Percentiles rank a stretch among this genome's conserved stretches.
phyloP scores from a whole-genome alignment of 2,797 vertebrate species.

The Serranus cabrilla region DNA sequence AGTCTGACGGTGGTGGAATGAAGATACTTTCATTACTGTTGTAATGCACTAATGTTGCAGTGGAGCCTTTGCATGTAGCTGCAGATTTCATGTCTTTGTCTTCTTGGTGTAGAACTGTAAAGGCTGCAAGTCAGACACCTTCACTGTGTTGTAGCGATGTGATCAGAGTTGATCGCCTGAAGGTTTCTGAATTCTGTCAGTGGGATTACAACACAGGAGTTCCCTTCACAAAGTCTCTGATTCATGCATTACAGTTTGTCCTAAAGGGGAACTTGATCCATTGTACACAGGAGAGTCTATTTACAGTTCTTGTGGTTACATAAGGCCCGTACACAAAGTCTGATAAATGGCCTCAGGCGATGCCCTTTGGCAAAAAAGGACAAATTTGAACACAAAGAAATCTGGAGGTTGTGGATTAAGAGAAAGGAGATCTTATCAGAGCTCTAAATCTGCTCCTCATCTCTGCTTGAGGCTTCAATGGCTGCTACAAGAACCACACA shows the following conservation, averaged over 20 bases:
- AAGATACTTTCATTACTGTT: background rate
- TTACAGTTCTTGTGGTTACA: background rate
- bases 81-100: background rate
- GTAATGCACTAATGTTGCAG: background rate
- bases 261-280: background rate
- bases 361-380: background rate
- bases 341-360: background rate
- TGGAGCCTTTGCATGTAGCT: background rate
- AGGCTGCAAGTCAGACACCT: background rate
- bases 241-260: background rate
- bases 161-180: conserved; percentile 1
- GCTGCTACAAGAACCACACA: background rate
- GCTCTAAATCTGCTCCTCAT: background rate
- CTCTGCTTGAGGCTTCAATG: background rate
- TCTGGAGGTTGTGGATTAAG: background rate
- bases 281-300: conserved; percentile 5
- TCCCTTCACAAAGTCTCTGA: background rate
- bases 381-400: background rate
- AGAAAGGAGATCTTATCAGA: background rate
- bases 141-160: conserved; percentile 6
- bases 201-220: background rate
- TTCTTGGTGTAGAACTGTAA: background rate
- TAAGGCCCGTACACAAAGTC: too few species aligned
- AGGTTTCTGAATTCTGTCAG: background rate
- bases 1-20: too few species aligned